Evolutionary conservation across 2,888 invertebrate species (phyloP).

Genomic region (Ceratothoa steindachneri): DNA sequence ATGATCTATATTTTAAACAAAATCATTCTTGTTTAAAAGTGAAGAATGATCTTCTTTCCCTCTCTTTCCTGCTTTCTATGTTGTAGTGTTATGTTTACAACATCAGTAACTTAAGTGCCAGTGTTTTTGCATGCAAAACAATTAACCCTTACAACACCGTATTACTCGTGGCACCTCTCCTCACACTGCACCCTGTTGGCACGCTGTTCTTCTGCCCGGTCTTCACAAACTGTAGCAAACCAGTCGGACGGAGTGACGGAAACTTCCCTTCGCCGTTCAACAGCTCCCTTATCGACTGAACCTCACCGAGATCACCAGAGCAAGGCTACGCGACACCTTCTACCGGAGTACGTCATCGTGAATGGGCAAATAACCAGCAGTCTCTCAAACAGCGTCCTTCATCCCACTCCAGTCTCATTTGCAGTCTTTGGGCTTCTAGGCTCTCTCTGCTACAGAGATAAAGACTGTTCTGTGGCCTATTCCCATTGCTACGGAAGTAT

Average conservation of each 20-base stretch:
- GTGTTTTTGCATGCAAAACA: background rate
- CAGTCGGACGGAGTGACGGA: constrained; percentile 60
- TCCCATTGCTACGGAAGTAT: constrained; percentile 70
- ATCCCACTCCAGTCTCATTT: constrained; percentile 64
- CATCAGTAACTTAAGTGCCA: background rate
- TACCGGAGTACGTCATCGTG: constrained; percentile 46
- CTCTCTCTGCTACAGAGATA: constrained; percentile 68
- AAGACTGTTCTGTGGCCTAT: constrained; percentile 65
- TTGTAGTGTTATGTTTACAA: background rate
- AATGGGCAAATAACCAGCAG: constrained; percentile 40
- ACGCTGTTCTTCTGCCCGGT: background rate
- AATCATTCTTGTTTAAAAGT: too few relatives aligned
- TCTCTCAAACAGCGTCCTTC: constrained; percentile 57
- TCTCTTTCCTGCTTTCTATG: background rate
- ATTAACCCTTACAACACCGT: background rate
- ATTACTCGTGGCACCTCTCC: background rate
- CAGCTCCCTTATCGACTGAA: constrained; percentile 70
- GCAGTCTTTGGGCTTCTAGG: constrained; percentile 67
- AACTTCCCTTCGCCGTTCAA: constrained; percentile 70
- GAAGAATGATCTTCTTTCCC: too few relatives aligned
- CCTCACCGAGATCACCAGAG: constrained; percentile 61
- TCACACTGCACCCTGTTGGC: background rate
- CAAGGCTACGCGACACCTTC: constrained; percentile 73
- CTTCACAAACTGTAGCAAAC: constrained; percentile 29
- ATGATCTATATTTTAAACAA: too few relatives aligned